These are phyloP conservation scores for Galagoides demidoff DNA, from an alignment of 2,797 vertebrate genomes.

Conservation along the genomic window DNA sequence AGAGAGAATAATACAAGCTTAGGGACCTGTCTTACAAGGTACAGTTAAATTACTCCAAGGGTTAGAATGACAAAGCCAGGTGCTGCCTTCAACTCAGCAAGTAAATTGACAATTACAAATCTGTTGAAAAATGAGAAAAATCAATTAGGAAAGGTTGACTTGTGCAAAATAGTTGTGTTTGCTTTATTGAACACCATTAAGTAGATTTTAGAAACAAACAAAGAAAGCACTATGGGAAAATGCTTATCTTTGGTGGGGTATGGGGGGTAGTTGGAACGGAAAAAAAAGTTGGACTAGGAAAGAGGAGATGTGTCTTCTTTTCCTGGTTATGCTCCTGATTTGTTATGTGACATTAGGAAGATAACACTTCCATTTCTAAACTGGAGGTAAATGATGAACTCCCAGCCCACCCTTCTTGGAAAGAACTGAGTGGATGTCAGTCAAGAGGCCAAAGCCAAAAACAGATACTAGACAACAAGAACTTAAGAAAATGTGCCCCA, in stretches of 20 bases:
- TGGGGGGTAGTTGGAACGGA: background rate
- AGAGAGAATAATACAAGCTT: constrained; percentile 46
- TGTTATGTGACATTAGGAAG: constrained; percentile 32
- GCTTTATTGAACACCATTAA: constrained; percentile 82
- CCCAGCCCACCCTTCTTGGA: background rate
- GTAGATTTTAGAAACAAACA: constrained; percentile 35
- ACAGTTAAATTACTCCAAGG: constrained; percentile 83
- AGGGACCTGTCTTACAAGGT: constrained; percentile 69
- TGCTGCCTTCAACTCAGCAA: constrained; percentile 77
- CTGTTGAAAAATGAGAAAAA: constrained; percentile 84
- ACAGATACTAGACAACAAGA: background rate
- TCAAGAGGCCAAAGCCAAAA: background rate
- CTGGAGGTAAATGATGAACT: background rate
- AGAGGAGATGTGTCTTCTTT: background rate
- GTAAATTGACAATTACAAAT: constrained; percentile 84
- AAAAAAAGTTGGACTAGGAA: constrained; percentile 1
- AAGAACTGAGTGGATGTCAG: background rate
- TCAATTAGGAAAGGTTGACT: constrained; percentile 84
- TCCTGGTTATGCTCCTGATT: background rate
- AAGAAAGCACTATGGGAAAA: constrained; percentile 13
- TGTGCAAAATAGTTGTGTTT: constrained; percentile 81
- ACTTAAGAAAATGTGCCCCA: background rate
- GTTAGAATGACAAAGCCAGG: constrained; percentile 81
- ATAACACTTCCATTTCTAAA: constrained; percentile 50
- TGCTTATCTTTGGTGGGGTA: background rate